Evolutionary conservation across 2,113 vertebrate genomes (phyloP), one percentile per base, ranked within the genome.

Genomic region (Campylorhamphus procurvoides): DNA sequence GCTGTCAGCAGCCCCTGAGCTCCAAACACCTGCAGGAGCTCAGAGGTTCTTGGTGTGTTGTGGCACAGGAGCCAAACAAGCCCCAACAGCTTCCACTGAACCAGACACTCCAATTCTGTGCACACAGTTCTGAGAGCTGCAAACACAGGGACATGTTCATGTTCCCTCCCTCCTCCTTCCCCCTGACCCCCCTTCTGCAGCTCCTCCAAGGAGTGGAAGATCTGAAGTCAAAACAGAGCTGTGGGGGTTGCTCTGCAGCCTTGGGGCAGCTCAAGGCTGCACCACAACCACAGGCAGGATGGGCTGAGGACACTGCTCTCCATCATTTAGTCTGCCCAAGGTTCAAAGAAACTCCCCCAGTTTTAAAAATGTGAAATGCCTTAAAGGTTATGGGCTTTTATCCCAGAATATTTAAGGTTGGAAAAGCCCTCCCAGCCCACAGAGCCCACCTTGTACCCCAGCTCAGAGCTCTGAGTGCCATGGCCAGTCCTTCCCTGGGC

Each of bases 181-280:
- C 72, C 83, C 80, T 62, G 53, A 78, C 67, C 88, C 66, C 49
- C 81, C 66, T 90, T 55, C 64, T 74, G 93, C 19, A 81, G 92
- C 46, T 94, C 79, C 53, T 39, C 42, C 53, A 73, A 78, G 46
- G 80, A 83, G 72, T 89, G 84, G 87, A 90, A 94, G 94, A 80
- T 29, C 87, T 86, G 72, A 73, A 87, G 68, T 39, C 84, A 79
- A 93, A 93, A 68, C 7, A 87, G n/a, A 69, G 63, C 19, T 92
- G 22, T 71, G 83, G 85, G 52, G 60, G 11, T 77, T 89, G 68
- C 84, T 78, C 80, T 18, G 64, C 74, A 89, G 19, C 72, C 77
- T 35, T 69, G 73, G 63, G 24, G 44, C 22, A 76, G 84, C 85
- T 89, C 81, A 92, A 79, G 87, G 93, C 71, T 71, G 14, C 11